A percentile compares a stretch with the other conserved stretches of the same genome.
Evolutionary conservation across 1,140 invertebrate genomes (phyloP).

Genomic region (Druon quercuslanigerum): DNA sequence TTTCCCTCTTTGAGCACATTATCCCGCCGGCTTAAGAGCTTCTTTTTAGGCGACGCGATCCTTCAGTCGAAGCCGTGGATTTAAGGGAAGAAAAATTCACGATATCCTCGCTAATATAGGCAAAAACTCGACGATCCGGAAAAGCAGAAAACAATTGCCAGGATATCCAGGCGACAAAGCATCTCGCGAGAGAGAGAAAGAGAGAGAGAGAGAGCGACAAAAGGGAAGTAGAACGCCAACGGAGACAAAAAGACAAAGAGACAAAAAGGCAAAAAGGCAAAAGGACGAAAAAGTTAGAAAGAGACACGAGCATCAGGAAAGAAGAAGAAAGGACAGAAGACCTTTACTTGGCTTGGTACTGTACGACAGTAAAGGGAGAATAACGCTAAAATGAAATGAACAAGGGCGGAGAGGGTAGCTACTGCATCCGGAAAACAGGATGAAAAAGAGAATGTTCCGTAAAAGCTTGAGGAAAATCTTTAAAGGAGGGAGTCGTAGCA

Average conservation of each 20-base stretch:
- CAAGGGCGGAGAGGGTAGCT: conserved; percentile 32
- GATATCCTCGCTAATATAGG: conserved; percentile 43
- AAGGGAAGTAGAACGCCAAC: background rate
- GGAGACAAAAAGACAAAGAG: background rate
- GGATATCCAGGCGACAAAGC: conserved; percentile 36
- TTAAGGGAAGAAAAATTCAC: conserved; percentile 34
- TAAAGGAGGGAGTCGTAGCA: conserved; percentile 18
- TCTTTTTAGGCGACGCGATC: conserved; percentile 36
- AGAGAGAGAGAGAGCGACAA: background rate
- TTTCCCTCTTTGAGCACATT: conserved; percentile 46
- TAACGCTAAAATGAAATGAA: conserved; percentile 44
- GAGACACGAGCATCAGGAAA: background rate
- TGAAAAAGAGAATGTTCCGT: conserved; percentile 39
- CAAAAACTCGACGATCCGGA: conserved; percentile 43
- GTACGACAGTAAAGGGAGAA: conserved; percentile 33
- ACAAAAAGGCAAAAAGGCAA: background rate
- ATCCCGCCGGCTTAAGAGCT: conserved; percentile 40
- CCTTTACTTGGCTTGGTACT: conserved; percentile 30
- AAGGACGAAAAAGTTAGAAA: background rate
- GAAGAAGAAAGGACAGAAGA: background rate
- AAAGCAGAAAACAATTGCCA: conserved; percentile 50
- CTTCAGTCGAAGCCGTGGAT: conserved; percentile 32
- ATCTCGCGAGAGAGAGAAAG: background rate
- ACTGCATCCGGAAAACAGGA: conserved; percentile 41
- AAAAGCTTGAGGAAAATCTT: conserved; percentile 40